Conservation (phyloP, 1,140 invertebrate genomes). For the Scaptomyza hsui region DNA sequence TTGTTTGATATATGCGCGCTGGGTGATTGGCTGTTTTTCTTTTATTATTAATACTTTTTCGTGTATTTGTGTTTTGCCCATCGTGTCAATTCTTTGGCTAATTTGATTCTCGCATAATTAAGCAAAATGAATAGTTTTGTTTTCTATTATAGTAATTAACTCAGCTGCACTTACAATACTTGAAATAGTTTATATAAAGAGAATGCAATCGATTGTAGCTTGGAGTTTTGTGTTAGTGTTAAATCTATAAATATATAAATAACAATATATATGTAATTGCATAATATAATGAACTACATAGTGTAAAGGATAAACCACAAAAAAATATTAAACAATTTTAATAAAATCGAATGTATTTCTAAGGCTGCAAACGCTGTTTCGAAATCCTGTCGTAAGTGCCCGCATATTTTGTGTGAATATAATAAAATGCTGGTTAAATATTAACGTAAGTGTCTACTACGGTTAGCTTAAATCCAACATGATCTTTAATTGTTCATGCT, state of each 20-base stretch:
- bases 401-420: conserved; percentile 29
- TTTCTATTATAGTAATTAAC: conserved; percentile 19
- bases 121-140: conserved; percentile 37
- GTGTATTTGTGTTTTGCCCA: conserved; percentile 51
- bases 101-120: conserved; percentile 65
- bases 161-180: conserved; percentile 40
- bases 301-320: conserved; percentile 39
- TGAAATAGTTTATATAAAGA: conserved; percentile 49
- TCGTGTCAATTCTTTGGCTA: conserved; percentile 73
- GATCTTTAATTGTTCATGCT: conserved; percentile 75
- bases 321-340: conserved; percentile 49
- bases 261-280: conserved; percentile 55
- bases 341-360: conserved; percentile 69
- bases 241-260: conserved; percentile 48
- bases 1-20: conserved; percentile 28
- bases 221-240: conserved; percentile 46
- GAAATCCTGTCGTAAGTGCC: conserved; percentile 10
- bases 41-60: conserved; percentile 44
- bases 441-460: conserved; percentile 51
- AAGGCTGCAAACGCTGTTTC: not conserved
- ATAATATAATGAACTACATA: conserved; percentile 62
- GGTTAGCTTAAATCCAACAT: conserved; percentile 58
- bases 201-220: conserved; percentile 41
- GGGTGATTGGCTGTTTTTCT: conserved; percentile 23
- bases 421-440: conserved; percentile 49